A percentile compares a stretch with the other conserved stretches of the same genome.
Conservation (phyloP, 2,797 vertebrate species). For the Delichon dasypus region DNA sequence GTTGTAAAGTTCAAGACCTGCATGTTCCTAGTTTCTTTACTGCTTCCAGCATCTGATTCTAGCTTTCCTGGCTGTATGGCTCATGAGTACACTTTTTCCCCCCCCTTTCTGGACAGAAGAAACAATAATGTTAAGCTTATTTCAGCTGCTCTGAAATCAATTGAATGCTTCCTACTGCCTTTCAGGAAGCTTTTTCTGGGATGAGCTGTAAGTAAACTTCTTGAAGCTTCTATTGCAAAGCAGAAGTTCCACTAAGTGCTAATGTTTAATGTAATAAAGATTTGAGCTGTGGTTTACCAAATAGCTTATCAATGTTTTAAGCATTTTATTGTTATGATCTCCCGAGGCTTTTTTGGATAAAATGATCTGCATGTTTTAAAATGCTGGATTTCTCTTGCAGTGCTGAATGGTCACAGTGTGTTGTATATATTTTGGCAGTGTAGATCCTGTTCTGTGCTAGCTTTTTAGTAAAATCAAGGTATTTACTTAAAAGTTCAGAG, state of each 20-base stretch:
- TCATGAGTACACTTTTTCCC: not conserved
- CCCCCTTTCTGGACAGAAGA: not conserved
- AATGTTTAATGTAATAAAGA: not conserved
- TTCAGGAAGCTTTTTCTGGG: constrained; percentile 30
- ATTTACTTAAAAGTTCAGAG: not conserved
- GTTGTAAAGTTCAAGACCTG: not conserved
- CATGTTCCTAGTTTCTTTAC: not conserved
- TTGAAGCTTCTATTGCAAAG: constrained; percentile 11
- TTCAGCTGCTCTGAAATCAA: constrained; percentile 28
- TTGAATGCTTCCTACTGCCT: constrained; percentile 12
- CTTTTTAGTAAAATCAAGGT: not conserved
- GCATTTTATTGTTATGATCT: not conserved
- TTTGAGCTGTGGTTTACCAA: constrained; percentile 4
- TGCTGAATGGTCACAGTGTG: not conserved
- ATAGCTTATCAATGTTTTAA: constrained; percentile 6
- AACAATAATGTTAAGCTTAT: not conserved
- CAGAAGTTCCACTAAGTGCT: not conserved
- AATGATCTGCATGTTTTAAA: not conserved
- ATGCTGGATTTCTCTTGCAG: not conserved
- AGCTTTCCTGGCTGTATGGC: not conserved
- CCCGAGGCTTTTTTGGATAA: not conserved
- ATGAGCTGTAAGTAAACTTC: not conserved
- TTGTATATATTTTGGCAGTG: not conserved
- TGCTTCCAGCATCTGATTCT: not conserved
- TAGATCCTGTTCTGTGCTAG: not conserved